Evolutionary conservation across 2,888 invertebrate genomes (phyloP), one percentile per base, ranked within the genome.

Genomic region (Lasius fuliginosus): DNA sequence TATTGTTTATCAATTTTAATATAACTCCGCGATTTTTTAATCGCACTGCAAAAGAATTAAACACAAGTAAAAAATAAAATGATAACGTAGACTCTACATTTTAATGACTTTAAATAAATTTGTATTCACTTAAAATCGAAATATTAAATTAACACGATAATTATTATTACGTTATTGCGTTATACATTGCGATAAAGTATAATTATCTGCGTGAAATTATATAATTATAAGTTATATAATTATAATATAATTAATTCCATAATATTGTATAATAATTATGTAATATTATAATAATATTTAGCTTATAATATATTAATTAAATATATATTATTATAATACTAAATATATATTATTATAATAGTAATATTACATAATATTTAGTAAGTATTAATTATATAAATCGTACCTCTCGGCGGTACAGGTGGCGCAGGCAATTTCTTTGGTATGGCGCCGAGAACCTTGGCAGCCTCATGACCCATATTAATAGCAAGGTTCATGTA

Each of bases 391-490:
- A 36, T 36, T 36, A 36, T 8, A 53, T n/a, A 67, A 15, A 23
- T 56, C 69, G 90, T 90, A 89, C 92, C 91, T 85, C 94, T 90
- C 11, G 94, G 94, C 12, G 94, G 94, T 36, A 94, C 93, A 9
- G 94, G 94, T 2, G 94, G 94, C 0, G 91, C 94, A 6, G 92
- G 92, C 65, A 88, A 75, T 83, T 92, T 93, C 83, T 94, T 94
- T 33, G 89, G 88, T 15, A 89, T 82, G 8, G 86, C 88, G 5
- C 90, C 90, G 40, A 91, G 88, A 49, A 89, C 87, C 82, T 85
- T 88, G n/a, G 87, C 91, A 27, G 71, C n/a, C 33, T 89, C 88
- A 42, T 86, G 86, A 36, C 75, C 42, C 15, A 79, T 49, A n/a
- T 85, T 74, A 27, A 86, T 68, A 15, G 68, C 68, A 30, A 86